Percentiles rank a stretch among this genome's conserved stretches.
These are phyloP conservation scores for Chlorops oryzae DNA, from an alignment of 1,140 invertebrate species.

Conservation along the genomic window DNA sequence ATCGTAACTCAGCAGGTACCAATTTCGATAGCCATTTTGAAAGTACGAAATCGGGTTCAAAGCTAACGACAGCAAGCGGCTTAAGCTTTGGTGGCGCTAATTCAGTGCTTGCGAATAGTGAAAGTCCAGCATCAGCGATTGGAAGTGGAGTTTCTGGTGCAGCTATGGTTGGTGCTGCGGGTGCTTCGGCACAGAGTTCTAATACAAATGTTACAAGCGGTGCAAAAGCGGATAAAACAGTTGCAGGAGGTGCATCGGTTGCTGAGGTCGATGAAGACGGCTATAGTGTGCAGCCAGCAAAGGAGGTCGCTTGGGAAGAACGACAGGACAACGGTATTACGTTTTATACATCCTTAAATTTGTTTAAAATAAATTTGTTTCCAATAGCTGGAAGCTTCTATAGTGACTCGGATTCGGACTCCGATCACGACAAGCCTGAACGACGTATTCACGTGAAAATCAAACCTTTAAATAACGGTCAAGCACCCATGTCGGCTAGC, in stretches of 20 bases:
- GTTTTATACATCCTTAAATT: no score
- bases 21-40: no score
- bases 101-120: no score
- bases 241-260: slow-evolving; percentile 22
- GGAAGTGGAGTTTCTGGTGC: no score
- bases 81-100: no score
- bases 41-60: no score
- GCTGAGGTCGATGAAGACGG: slow-evolving; percentile 91
- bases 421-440: slow-evolving; percentile 75
- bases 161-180: not conserved
- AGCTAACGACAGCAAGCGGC: no score
- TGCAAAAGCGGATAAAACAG: slow-evolving; percentile 7
- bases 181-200: slow-evolving; percentile 1
- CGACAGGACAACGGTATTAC: slow-evolving; percentile 37
- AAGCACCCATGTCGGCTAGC: slow-evolving; percentile 81
- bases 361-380: no score
- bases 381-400: slow-evolving; percentile 67
- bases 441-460: slow-evolving; percentile 91
- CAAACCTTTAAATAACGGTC: slow-evolving; percentile 84
- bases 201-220: no score
- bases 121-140: no score
- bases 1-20: no score
- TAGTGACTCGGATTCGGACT: slow-evolving; percentile 88
- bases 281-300: slow-evolving; percentile 77
- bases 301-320: slow-evolving; percentile 56